Conservation (phyloP, 2,797 vertebrate genomes). For the Thaleichthys pacificus region DNA sequence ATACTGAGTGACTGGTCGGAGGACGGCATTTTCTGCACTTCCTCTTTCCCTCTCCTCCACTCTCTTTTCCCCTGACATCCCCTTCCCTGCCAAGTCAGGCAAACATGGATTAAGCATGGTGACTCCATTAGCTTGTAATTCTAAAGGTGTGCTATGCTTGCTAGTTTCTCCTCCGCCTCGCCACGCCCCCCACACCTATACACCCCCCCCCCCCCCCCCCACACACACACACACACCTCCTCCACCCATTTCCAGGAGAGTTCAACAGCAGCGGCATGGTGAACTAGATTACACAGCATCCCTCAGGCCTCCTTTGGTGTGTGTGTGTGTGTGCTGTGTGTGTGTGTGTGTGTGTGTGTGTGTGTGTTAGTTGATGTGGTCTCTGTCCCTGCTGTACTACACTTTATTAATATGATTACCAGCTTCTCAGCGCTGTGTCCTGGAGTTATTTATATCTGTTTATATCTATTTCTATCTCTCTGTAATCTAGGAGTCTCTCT, state of each 20-base stretch:
- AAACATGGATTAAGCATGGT: slow-evolving; percentile 15
- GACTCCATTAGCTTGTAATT: background rate
- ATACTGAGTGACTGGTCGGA: no score
- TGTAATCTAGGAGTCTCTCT: slow-evolving; percentile 23
- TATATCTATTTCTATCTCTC: slow-evolving; percentile 47
- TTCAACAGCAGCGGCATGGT: slow-evolving; percentile 20
- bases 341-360: no score
- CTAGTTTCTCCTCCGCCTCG: slow-evolving; percentile 10
- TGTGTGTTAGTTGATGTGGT: background rate
- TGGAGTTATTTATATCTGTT: slow-evolving; percentile 39
- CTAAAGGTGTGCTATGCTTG: slow-evolving; percentile 16
- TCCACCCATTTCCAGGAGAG: slow-evolving; percentile 20
- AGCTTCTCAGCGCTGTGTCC: background rate
- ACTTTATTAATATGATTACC: slow-evolving; percentile 38
- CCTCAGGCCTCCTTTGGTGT: no score
- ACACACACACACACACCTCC: no score
- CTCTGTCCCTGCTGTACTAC: slow-evolving; percentile 34
- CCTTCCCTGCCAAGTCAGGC: slow-evolving; percentile 25
- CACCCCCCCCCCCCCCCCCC: accelerated
- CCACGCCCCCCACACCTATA: no score
- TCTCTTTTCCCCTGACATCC: background rate
- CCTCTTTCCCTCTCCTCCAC: background rate
- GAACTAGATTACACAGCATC: no score
- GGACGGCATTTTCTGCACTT: no score
- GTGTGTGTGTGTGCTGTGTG: no score